Base-by-base conservation (phyloP, 2,797 vertebrate genomes). In the Petrocephalus schoutedeni region DNA sequence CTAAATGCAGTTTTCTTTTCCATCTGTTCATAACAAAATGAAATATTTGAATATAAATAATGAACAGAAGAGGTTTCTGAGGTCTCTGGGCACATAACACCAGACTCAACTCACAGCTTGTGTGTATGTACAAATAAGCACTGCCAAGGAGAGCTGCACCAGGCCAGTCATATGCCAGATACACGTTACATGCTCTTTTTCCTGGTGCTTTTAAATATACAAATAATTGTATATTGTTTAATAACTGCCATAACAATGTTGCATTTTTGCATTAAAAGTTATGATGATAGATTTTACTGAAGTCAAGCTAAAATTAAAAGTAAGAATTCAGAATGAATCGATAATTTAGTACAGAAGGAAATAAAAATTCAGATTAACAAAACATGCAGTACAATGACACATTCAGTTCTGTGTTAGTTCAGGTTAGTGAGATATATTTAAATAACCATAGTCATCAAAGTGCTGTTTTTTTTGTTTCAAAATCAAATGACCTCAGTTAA, bases 401-500 rank as follows among this genome's bases (percentile, higher is more conserved):
- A 54, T 54, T 53, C 21, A 28, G 45, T 51, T 28, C 53, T 28
- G 53, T 32, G 12, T 85, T 56, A 54, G n/a, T 49, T 87, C 2
- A 87, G 59, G 28, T 71, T 64, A 51, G 59, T 28, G 28, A 8
- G 21, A 67, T 51, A 45, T 32, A 8, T 58, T 58, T 71, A 67
- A 4, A 67, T 14, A 23, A 71, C 49, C 4, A 21, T 54, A 53
- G 45, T 9, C 45, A 54, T 80, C 74, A 57, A 71, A 10, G 28
- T 56, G 23, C 41, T 45, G 41, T 67, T 56, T 56, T 56, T 80
- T 64, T 64, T 85, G 36, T 56, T 57, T 67, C 6, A 86, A 32
- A 71, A 58, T 86, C 88, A 88, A 86, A 85, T 59, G 21, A 32
- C 87, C 41, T 56, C 4, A 51, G 54, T 59, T 28, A 19, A 67